A percentile compares a stretch with the other conserved stretches of the same genome.
Evolutionary conservation across 1,140 invertebrate species (phyloP).

Genomic region (Atopsyche davidsoni): DNA sequence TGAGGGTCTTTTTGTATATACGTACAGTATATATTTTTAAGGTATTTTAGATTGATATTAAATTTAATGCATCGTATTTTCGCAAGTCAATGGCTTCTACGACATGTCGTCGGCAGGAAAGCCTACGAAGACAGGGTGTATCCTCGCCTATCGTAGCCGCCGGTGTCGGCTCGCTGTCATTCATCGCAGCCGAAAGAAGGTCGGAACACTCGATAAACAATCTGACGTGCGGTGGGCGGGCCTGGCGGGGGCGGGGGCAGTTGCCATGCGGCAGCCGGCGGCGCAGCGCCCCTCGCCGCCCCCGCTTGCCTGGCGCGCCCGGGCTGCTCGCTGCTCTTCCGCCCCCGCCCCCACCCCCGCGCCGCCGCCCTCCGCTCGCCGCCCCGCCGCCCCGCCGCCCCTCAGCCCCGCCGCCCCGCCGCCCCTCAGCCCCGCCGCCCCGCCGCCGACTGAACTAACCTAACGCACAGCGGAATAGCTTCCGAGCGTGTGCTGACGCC

Average conservation of each 20-base stretch:
- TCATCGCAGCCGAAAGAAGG: constrained; percentile 11
- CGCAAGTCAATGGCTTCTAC: background rate
- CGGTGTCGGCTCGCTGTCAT: constrained; percentile 1
- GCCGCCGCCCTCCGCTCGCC: constrained; percentile 33
- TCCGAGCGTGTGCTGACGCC: constrained; percentile 4
- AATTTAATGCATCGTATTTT: background rate
- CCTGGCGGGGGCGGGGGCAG: constrained; percentile 19
- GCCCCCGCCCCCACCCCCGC: constrained; percentile 34
- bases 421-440: constrained; percentile 4
- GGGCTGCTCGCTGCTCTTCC: constrained; percentile 10
- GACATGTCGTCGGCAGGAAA: background rate
- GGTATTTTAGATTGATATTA: background rate
- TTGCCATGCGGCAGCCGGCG: constrained; percentile 26
- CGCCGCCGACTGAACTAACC: constrained; percentile 5
- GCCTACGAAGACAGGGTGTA: background rate
- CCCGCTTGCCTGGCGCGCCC: constrained; percentile 39
- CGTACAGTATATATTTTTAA: background rate
- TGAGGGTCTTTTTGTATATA: background rate
- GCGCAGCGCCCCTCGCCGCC: constrained; percentile 40
- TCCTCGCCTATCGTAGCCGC: background rate
- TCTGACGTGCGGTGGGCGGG: no score
- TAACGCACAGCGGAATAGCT: constrained; percentile 12
- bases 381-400: constrained; percentile 30
- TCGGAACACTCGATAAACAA: constrained; percentile 21
- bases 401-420: constrained; percentile 10